Evolutionary conservation across 2,888 invertebrate species (phyloP).

Genomic region (Eupithecia subfuscata): DNA sequence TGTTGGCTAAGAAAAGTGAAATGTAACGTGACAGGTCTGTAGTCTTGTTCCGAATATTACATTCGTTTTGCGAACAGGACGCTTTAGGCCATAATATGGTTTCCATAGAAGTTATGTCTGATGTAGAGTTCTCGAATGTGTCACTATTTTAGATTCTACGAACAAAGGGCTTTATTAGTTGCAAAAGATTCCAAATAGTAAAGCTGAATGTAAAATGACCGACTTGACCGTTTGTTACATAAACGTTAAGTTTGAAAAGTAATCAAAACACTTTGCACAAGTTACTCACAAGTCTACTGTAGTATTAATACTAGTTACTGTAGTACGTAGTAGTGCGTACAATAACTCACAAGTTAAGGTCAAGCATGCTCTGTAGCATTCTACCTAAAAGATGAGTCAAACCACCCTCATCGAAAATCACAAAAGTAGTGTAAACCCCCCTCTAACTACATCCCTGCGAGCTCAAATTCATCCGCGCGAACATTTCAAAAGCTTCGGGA

Average conservation of each 20-base stretch:
- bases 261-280: too few species aligned
- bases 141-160: background rate
- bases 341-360: too few species aligned
- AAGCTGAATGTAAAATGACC: too few species aligned
- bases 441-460: constrained; percentile 15
- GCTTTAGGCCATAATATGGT: background rate
- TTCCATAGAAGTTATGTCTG: background rate
- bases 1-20: background rate
- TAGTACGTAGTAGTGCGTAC: too few species aligned
- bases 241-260: too few species aligned
- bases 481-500: constrained; percentile 31
- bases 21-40: background rate
- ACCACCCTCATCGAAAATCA: background rate
- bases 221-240: too few species aligned
- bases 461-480: constrained; percentile 25
- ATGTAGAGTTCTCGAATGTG: background rate
- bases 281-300: too few species aligned
- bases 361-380: background rate
- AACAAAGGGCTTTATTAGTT: background rate
- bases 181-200: background rate
- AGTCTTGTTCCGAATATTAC: background rate
- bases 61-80: background rate
- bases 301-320: too few species aligned
- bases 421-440: background rate
- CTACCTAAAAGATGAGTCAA: background rate